Base-by-base conservation (phyloP, 2,888 invertebrate genomes). In the Dolichomitus sp. region DNA sequence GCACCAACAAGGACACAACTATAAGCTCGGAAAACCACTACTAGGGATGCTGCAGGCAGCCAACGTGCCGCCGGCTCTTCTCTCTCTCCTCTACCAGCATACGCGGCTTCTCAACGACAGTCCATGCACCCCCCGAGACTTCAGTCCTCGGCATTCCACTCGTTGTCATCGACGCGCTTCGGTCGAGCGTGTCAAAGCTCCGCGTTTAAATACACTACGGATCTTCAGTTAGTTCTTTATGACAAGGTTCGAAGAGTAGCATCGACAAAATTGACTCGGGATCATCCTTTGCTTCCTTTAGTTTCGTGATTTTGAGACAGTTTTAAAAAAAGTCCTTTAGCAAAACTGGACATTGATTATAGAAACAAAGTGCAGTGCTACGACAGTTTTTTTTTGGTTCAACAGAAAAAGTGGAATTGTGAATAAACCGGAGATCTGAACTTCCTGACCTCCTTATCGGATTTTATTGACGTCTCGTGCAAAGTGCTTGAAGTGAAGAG, bases 141-240 rank as follows among this genome's bases (percentile, higher is more conserved):
- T 19, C 30, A 59, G 33, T 76, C 69, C 65, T 72, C 75, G 61
- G 79, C 79, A 83, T 81, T 83, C 73, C 68, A 76, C 78, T 83
- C 79, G 50, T 75, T 83, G 72, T 73, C 81, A 83, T 68, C 52
- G 70, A 76, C 85, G 84, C 83, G 65, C 76, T 45, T 61, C 59
- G 80, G 52, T 72, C 76, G 84, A 61, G 73, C 33, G 61, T 45
- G 48, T 61, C 33, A 72, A 33, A 57, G 30, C 70, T 57, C 72
- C 45, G 45, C 59, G 72, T 45, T 59, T 59, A 14, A 40, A 37
- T 19, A 40, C 40, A 11, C 19, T 12, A 23, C 61, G 19, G 1
- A 30, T 23, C 33, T 9, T 37, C 2, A 9, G 23, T 59, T 59
- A 1, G 19, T 40, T 40, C 40, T 12, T 17, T 17, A 19, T 40